These are phyloP conservation scores for Sympetrum striolatum DNA, from an alignment of 2,888 invertebrate species.

Conservation along the genomic window DNA sequence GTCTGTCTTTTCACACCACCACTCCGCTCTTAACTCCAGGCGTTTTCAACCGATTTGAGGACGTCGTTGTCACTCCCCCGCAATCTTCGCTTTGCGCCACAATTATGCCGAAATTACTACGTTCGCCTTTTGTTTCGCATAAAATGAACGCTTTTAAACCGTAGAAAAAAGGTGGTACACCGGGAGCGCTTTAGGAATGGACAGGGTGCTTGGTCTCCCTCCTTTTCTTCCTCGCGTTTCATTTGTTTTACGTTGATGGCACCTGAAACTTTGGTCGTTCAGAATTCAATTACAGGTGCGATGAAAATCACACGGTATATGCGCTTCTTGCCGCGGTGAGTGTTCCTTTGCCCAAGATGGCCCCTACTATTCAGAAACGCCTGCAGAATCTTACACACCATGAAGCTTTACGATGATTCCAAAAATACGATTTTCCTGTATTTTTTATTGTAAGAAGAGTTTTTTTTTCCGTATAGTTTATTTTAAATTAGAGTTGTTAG, in stretches of 20 bases:
- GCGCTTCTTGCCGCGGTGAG: neutral
- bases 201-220: neutral
- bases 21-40: neutral
- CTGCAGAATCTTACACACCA: neutral
- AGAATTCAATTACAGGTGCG: neutral
- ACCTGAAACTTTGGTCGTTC: neutral
- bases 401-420: too few species aligned
- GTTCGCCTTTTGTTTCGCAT: neutral
- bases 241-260: neutral
- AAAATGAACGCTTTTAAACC: neutral
- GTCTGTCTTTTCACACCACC: neutral
- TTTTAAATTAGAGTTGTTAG: too few species aligned
- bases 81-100: conserved; percentile 9
- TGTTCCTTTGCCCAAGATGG: neutral
- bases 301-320: neutral
- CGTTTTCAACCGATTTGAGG: neutral
- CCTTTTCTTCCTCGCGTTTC: neutral
- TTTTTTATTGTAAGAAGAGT: too few species aligned
- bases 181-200: neutral
- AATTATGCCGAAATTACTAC: conserved; percentile 28
- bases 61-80: conserved; percentile 6
- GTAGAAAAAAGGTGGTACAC: neutral
- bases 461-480: too few species aligned
- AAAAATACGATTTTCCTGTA: too few species aligned
- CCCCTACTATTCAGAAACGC: neutral